These are phyloP conservation scores for Rhopalosiphum padi DNA, from an alignment of 1,140 invertebrate species.

Conservation along the genomic window DNA sequence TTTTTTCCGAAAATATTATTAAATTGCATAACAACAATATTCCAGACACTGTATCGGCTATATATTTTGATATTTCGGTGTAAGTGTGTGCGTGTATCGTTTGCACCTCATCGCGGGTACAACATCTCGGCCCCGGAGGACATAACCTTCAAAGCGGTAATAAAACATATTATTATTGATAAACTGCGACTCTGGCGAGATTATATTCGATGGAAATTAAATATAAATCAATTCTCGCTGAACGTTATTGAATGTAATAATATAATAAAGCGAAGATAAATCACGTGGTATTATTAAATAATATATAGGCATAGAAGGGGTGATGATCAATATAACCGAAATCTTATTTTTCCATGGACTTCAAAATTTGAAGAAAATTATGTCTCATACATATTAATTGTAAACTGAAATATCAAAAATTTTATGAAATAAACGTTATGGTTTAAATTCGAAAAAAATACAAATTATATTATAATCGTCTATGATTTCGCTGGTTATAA, in stretches of 20 bases:
- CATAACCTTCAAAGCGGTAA: background rate
- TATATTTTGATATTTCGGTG: background rate
- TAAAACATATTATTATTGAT: background rate
- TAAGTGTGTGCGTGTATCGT: background rate
- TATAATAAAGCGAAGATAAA: background rate
- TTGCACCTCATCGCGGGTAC: background rate
- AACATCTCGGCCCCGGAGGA: background rate
- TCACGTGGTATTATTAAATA: background rate
- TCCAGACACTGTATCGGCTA: background rate
- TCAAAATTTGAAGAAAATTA: background rate
- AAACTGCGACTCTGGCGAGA: background rate
- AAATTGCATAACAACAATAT: background rate
- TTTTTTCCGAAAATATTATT: background rate
- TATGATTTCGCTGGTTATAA: background rate
- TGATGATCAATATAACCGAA: background rate
- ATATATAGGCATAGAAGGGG: background rate
- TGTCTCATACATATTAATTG: background rate
- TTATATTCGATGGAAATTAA: conserved; percentile 1
- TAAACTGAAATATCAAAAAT: background rate
- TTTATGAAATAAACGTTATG: background rate
- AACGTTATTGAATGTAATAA: conserved; percentile 2
- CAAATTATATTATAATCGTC: background rate
- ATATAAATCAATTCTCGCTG: background rate
- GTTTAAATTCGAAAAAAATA: background rate
- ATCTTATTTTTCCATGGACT: background rate